Evolutionary conservation across 2,797 vertebrate genomes (phyloP), one percentile per base, ranked within the genome.

Genomic region (Falco cherrug): DNA sequence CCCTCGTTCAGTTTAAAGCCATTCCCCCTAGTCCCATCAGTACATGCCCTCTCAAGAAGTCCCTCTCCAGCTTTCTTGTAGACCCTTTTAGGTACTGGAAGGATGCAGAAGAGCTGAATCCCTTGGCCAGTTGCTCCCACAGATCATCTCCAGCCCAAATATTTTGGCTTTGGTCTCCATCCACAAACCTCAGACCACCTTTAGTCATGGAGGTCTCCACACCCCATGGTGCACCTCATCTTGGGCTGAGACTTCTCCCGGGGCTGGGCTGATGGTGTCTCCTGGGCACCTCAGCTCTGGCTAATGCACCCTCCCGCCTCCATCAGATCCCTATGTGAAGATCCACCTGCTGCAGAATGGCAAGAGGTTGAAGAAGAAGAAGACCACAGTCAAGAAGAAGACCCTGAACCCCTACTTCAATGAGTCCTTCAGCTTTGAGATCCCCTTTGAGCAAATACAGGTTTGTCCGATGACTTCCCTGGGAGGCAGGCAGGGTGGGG

Each of bases 321-420:
- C 22, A 15, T 43, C 95, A 99, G 99, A 99, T 98, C 99, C 99
- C 65, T 99, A 99, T 0, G 99, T 99, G 97, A 99, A 99, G 98
- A 99, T 99, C 60, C 99, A 99, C 96, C 97, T 99, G 95, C 98
- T 99, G 98, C 99, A 99, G 98, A 99, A 99, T 0, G 99, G 99
- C 57, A 99, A 99, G 98, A 98, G 98, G 84, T 98, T 99, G 97
- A 99, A 99, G 98, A 99, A 99, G 98, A 99, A 99, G 98, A 99
- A 99, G 98, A 99, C 99, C 1, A 99, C 99, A 1, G 99, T 99
- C 96, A 99, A 99, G 97, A 99, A 99, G 98, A 99, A 99, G 98
- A 99, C 99, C 4, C 96, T 99, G 97, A 99, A 99, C 97, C 99
- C 99, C 1, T 99, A 99, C 96, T 99, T 99, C 97, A 99, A 99